phyloP scores from a whole-genome alignment of 2,797 vertebrate genomes.

The Adrianichthys oophorus region DNA sequence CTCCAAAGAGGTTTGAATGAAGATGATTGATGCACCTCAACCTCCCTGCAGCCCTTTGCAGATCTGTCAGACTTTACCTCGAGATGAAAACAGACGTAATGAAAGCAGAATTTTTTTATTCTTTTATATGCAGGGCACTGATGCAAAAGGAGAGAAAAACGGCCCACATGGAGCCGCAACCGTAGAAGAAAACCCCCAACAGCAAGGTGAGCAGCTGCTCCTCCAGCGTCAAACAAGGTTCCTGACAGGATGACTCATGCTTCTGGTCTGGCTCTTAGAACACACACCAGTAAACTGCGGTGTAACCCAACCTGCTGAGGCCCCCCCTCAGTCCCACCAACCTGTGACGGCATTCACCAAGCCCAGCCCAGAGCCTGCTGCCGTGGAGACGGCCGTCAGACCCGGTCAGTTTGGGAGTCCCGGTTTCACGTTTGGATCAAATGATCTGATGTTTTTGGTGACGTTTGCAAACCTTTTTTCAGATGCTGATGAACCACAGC shows the following conservation, averaged over 20 bases:
- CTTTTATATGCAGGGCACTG: conserved; percentile 40
- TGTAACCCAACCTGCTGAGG: conserved; percentile 10
- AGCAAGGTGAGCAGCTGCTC: conserved; percentile 67
- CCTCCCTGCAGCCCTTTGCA: no score
- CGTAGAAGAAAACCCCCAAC: conserved; percentile 74
- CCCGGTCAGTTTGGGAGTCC: conserved; percentile 32
- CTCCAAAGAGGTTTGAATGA: no score
- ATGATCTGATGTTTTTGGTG: no score
- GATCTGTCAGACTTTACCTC: no score
- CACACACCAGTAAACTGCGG: conserved; percentile 4
- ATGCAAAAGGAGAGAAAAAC: conserved; percentile 37
- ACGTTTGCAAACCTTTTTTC: conserved; percentile 2
- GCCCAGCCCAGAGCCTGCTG: conserved; percentile 19
- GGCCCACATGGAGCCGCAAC: conserved; percentile 10
- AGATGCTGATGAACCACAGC: conserved; percentile 34
- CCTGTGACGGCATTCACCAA: conserved; percentile 27
- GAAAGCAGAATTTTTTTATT: not conserved
- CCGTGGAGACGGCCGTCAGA: conserved; percentile 4
- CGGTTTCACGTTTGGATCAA: no score
- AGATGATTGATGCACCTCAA: no score
- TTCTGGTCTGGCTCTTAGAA: conserved; percentile 9
- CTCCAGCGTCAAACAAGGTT: not conserved
- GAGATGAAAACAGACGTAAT: no score
- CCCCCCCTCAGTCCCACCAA: conserved; percentile 27
- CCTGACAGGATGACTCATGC: not conserved